A percentile compares a stretch with the other conserved stretches of the same genome.
phyloP scores from a whole-genome alignment of 2,888 invertebrate species.

The Oasisia sp. region DNA sequence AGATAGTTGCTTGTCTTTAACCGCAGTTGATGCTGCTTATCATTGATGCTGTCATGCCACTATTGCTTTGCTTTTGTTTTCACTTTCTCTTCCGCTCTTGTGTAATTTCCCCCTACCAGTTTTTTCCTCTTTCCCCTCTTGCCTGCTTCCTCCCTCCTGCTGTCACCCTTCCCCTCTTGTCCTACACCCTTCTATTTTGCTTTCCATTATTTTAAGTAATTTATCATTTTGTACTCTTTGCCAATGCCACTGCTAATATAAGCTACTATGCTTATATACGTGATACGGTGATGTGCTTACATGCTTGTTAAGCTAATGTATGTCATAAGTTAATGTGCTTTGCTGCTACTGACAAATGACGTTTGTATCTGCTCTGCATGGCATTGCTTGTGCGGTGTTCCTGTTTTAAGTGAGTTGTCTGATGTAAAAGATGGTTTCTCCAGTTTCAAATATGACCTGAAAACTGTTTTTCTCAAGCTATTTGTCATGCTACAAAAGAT shows the following conservation, averaged over 20 bases:
- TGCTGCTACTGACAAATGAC: neutral
- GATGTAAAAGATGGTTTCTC: neutral
- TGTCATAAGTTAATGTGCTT: neutral
- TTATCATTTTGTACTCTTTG: no score
- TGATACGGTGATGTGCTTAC: neutral
- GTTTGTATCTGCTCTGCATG: neutral
- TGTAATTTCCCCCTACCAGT: no score
- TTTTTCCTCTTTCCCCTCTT: no score
- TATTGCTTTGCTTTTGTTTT: no score
- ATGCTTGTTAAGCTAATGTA: neutral
- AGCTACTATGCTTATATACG: neutral
- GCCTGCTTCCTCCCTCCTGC: no score
- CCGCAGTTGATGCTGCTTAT: no score
- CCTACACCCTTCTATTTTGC: no score
- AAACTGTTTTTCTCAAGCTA: neutral
- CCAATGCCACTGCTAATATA: neutral
- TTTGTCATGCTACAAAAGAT: neutral
- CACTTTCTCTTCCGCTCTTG: no score
- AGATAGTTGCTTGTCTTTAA: no score
- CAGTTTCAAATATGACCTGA: neutral
- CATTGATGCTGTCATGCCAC: no score
- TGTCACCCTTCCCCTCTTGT: no score
- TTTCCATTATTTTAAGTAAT: no score
- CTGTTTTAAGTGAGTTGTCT: neutral
- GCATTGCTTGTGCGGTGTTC: neutral